phyloP scores from a whole-genome alignment of 2,888 invertebrate species.

The Atethmia centrago region DNA sequence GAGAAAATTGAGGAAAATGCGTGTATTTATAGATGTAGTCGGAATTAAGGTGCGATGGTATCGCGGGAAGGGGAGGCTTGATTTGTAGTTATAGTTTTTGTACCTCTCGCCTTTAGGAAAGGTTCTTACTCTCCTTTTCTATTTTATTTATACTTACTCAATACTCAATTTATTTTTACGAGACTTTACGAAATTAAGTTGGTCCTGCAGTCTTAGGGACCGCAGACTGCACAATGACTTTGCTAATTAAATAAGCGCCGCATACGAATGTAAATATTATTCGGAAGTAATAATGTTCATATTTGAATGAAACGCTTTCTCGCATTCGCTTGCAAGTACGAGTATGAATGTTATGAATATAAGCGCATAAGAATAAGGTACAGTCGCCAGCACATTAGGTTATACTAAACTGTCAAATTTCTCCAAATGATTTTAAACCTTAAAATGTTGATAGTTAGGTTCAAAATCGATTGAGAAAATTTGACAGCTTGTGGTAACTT shows the following conservation, averaged over 20 bases:
- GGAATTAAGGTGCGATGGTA: constrained; percentile 8
- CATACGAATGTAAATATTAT: neutral
- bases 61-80: neutral
- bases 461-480: too few species aligned
- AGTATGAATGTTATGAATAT: neutral
- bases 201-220: neutral
- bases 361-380: neutral
- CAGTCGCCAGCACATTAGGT: too few species aligned
- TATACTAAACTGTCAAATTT: too few species aligned
- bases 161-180: too few species aligned
- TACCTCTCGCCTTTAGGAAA: neutral
- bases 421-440: too few species aligned
- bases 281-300: neutral
- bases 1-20: constrained; percentile 18
- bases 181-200: neutral
- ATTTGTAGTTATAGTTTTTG: constrained; percentile 19
- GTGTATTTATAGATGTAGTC: constrained; percentile 8
- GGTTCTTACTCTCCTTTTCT: too few species aligned
- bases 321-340: neutral
- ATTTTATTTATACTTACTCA: too few species aligned
- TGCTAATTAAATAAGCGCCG: neutral
- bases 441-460: too few species aligned
- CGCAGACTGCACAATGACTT: neutral
- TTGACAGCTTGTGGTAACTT: too few species aligned
- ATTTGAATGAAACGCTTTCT: neutral